phyloP scores from a whole-genome alignment of 2,113 vertebrate genomes.

The Thamnaconus septentrionalis region DNA sequence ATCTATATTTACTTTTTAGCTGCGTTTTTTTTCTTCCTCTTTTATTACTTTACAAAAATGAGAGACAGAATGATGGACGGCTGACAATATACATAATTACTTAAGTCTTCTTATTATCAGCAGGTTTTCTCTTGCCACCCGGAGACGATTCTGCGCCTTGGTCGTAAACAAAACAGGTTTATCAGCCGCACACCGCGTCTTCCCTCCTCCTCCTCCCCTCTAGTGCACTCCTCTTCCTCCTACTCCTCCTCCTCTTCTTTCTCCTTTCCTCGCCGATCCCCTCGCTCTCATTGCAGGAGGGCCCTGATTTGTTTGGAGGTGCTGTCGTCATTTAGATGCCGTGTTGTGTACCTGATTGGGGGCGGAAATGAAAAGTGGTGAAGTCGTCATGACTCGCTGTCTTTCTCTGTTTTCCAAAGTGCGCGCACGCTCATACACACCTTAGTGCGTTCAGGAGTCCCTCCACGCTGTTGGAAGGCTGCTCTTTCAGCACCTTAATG shows the following conservation, averaged over 20 bases:
- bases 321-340: constrained; percentile 92
- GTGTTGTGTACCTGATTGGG: constrained; percentile 84
- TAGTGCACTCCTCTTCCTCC: background rate
- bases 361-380: background rate
- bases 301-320: constrained; percentile 94
- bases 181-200: constrained; percentile 51
- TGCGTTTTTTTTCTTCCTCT: constrained; percentile 57
- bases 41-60: constrained; percentile 82
- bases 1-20: constrained; percentile 77
- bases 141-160: constrained; percentile 70
- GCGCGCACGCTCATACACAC: constrained; percentile 56
- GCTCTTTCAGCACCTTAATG: constrained; percentile 93
- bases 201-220: constrained; percentile 4
- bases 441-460: constrained; percentile 91
- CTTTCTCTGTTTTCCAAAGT: background rate
- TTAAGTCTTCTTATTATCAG: constrained; percentile 68
- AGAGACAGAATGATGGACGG: constrained; percentile 80
- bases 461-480: constrained; percentile 91
- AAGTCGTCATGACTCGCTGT: background rate
- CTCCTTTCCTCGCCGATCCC: background rate
- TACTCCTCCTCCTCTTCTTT: background rate
- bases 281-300: constrained; percentile 83
- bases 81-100: constrained; percentile 80
- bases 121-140: constrained; percentile 56
- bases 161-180: constrained; percentile 70